Base-by-base conservation (phyloP, 1,140 invertebrate species). In the Aphaenogaster rudis region DNA sequence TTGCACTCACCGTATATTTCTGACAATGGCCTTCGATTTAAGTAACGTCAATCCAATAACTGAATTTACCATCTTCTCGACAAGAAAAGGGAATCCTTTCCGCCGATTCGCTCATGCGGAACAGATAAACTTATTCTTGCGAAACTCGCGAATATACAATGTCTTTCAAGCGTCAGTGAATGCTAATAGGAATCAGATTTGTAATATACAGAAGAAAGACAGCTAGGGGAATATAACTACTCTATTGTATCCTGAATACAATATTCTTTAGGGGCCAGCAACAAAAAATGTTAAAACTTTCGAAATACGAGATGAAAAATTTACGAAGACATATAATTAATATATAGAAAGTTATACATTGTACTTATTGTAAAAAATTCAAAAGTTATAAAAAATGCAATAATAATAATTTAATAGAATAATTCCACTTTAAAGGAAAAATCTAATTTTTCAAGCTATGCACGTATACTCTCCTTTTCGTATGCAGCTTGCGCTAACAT, bases 41-140 rank as follows among this genome's bases (percentile, higher is more conserved):
- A 61, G 39, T 61, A 28, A 45, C 15, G 8, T n/a, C 59, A 78
- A 48, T 79, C 7, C 77, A 48, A 66, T 36, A 66, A 66, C 0
- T 15, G 8, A 63, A 9, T 45, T 78, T 45, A n/a, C 5, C 2
- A 63, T 78, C 28, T 79, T 28, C 39, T 78, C 2, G 8, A n/a
- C 15, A 15, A 42, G 9, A 6, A 17, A 79, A 48, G 6, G 4
- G 8, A 17, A 36, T 36, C 17, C 61, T 64, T 77, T 64, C 42
- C 28, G 8, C 3, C 42, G 42, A 78, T 52, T 36, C 45, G 5
- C 1, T 79, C 33, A 28, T 0, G 57, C 17, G 61, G 61, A 79
- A 79, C 13, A 79, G 61, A 79, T 79, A 48, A 28, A 79, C 5
- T 13, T 48, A 66, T 64, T 66, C 77, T 66, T 48, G 42, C 33